Conservation (phyloP, 1,140 invertebrate genomes). For the Neotoxoptera formosana region DNA sequence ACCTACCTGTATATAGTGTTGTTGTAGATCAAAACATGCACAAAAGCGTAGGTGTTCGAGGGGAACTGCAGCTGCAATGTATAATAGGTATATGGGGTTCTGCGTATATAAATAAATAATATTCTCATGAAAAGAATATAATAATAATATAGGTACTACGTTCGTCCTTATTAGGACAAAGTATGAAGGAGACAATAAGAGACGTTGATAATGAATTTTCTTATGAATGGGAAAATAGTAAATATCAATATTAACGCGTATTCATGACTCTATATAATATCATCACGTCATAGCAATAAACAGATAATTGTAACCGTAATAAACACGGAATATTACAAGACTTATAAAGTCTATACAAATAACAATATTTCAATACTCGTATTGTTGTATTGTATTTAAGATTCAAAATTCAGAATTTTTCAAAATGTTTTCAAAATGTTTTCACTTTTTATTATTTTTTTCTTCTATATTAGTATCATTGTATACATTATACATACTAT, state of each 20-base stretch:
- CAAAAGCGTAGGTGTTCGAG: neutral
- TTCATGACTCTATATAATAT: neutral
- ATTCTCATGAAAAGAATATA: neutral
- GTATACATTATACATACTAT: too few relatives aligned
- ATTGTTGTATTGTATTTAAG: too few relatives aligned
- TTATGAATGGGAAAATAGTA: neutral
- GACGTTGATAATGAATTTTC: neutral
- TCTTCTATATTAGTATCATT: too few relatives aligned
- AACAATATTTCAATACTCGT: neutral
- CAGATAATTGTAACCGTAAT: neutral
- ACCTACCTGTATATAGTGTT: neutral
- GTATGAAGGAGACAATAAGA: neutral
- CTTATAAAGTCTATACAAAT: neutral
- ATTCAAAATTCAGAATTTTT: too few relatives aligned
- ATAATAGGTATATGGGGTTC: too few relatives aligned
- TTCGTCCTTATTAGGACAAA: neutral
- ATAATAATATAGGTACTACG: neutral
- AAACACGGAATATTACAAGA: neutral
- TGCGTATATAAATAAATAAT: neutral
- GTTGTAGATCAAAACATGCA: neutral
- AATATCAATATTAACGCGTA: neutral
- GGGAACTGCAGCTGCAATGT: neutral
- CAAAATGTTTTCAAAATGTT: too few relatives aligned
- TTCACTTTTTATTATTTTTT: too few relatives aligned
- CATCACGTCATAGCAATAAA: neutral